Evolutionary conservation across 2,797 vertebrate genomes (phyloP).

Genomic region (Crenichthys baileyi): DNA sequence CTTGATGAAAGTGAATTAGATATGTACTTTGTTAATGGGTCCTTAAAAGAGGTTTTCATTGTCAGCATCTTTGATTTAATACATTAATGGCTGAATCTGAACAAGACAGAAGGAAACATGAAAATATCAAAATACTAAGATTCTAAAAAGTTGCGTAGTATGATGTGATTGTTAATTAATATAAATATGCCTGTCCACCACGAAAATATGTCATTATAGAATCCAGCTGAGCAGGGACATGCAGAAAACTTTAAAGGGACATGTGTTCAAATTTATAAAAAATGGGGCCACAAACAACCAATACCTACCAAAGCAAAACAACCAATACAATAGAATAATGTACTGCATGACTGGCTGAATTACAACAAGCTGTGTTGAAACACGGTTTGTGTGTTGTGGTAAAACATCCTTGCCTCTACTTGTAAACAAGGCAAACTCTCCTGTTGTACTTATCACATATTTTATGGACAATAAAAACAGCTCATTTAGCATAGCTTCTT

Average conservation of each 20-base stretch:
- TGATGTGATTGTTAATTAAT: no score
- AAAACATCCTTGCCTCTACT: no score
- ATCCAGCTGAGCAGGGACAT: not conserved
- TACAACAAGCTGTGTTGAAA: not conserved
- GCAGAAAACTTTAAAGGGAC: not conserved
- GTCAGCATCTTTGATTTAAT: slow-evolving; percentile 65
- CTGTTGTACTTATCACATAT: no score
- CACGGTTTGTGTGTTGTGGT: no score
- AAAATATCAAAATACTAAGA: no score
- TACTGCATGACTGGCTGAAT: not conserved
- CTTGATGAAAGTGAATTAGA: slow-evolving; percentile 71
- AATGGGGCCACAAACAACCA: not conserved
- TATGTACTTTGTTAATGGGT: slow-evolving; percentile 61
- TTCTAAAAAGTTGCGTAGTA: no score
- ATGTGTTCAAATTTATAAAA: not conserved
- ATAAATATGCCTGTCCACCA: not conserved
- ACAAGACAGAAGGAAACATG: slow-evolving; percentile 3
- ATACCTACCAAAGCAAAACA: no score
- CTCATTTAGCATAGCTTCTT: no score
- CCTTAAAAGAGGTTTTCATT: slow-evolving; percentile 53
- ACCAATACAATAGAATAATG: no score
- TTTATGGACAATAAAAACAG: no score
- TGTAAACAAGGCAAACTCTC: no score
- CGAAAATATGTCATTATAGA: not conserved
- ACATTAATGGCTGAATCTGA: slow-evolving; percentile 28